phyloP scores from a whole-genome alignment of 1,140 invertebrate genomes.

The Leptinotarsa texana region DNA sequence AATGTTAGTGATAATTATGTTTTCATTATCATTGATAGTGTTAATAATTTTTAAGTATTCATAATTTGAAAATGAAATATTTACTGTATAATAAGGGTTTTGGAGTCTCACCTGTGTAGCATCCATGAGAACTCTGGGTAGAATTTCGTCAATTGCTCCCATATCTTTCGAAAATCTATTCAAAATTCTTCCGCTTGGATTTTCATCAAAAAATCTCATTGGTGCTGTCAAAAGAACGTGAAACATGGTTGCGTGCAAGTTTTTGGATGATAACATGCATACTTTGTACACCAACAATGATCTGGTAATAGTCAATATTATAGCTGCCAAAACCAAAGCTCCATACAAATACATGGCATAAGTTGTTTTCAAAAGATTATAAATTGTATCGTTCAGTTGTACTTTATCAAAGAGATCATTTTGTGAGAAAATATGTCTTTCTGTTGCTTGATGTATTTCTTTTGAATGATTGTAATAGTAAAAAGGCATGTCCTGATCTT shows the following conservation, averaged over 20 bases:
- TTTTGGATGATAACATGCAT: slow-evolving; percentile 74
- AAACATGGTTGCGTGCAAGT: slow-evolving; percentile 82
- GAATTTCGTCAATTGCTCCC: slow-evolving; percentile 78
- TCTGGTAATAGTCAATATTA: slow-evolving; percentile 56
- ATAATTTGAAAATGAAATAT: no score
- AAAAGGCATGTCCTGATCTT: neutral
- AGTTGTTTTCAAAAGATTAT: slow-evolving; percentile 41
- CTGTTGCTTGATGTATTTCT: neutral
- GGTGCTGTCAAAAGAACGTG: slow-evolving; percentile 57
- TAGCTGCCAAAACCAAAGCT: slow-evolving; percentile 48
- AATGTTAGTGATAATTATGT: no score
- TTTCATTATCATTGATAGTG: no score
- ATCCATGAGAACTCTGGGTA: slow-evolving; percentile 75
- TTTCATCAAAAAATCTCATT: slow-evolving; percentile 81
- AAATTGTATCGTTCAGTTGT: slow-evolving; percentile 19
- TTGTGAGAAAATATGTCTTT: neutral
- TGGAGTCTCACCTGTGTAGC: slow-evolving; percentile 57
- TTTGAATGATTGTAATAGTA: neutral
- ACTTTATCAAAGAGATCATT: slow-evolving; percentile 33
- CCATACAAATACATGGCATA: slow-evolving; percentile 54
- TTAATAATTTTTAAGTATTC: no score
- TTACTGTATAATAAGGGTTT: no score
- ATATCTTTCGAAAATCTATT: slow-evolving; percentile 83
- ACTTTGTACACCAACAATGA: slow-evolving; percentile 76
- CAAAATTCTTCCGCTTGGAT: slow-evolving; percentile 75